Conservation (phyloP, 30 jellyfish, hydroid and myxozoan species). For the Cassiopea andromeda region DNA sequence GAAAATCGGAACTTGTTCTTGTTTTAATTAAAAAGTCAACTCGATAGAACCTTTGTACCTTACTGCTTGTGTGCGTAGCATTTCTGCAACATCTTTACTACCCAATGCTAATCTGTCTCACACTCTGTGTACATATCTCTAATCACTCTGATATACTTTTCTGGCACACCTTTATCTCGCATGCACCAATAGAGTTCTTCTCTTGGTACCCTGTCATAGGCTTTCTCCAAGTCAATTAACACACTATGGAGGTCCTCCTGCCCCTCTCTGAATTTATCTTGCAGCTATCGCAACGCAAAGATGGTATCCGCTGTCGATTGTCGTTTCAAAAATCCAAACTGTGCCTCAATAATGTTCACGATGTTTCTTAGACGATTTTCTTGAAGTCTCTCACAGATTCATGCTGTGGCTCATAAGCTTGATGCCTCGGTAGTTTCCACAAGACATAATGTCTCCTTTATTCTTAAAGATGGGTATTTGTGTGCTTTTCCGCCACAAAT, state of each 20-base stretch:
- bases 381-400: background rate
- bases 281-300: background rate
- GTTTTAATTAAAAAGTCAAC: too few species aligned
- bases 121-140: background rate
- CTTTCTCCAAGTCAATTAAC: background rate
- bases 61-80: too few species aligned
- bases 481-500: slow-evolving; percentile 30
- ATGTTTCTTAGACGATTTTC: background rate
- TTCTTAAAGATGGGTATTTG: slow-evolving; percentile 33
- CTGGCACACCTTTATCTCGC: background rate
- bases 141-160: background rate
- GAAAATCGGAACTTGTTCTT: too few species aligned
- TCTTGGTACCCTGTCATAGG: background rate
- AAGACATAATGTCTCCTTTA: background rate
- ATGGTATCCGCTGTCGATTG: background rate
- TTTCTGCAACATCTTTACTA: background rate
- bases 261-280: background rate
- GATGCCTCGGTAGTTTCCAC: background rate
- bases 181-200: background rate
- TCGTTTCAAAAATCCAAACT: background rate
- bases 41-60: too few species aligned
- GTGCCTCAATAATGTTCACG: background rate
- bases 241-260: background rate
- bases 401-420: background rate
- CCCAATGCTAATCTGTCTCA: background rate